These are phyloP conservation scores for Drosophila monieri DNA, from an alignment of 2,888 invertebrate genomes.

Conservation along the genomic window DNA sequence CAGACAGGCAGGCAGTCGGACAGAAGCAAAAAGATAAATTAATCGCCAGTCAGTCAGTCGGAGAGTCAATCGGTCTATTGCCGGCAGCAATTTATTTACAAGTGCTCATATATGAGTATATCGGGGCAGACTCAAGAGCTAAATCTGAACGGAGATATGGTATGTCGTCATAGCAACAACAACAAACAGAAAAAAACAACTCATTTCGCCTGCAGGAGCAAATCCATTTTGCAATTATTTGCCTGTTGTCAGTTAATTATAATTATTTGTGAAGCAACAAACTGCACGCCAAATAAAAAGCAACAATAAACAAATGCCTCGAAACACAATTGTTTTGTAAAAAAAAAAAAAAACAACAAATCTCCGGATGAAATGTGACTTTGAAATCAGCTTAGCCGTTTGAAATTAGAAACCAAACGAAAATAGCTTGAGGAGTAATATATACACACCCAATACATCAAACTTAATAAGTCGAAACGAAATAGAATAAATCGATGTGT, in stretches of 20 bases:
- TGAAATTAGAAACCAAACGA: conserved; percentile 40
- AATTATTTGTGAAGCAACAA: conserved; percentile 52
- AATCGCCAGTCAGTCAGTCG: conserved; percentile 38
- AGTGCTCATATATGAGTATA: conserved; percentile 32
- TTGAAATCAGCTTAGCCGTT: conserved; percentile 48
- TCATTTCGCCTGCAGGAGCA: conserved; percentile 72
- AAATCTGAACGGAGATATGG: neutral
- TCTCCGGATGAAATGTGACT: conserved; percentile 38
- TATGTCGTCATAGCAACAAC: conserved; percentile 65
- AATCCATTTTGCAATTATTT: conserved; percentile 71
- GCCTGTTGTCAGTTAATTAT: conserved; percentile 61
- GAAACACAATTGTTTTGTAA: conserved; percentile 46
- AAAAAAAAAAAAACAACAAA: conserved; percentile 27
- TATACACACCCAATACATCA: conserved; percentile 31
- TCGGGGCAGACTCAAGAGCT: conserved; percentile 23
- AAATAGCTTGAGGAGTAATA: conserved; percentile 27
- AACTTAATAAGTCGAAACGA: conserved; percentile 25
- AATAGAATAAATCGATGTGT: conserved; percentile 23
- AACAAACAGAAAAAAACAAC: conserved; percentile 19
- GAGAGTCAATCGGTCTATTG: conserved; percentile 38
- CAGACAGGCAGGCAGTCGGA: conserved; percentile 22
- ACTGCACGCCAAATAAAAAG: conserved; percentile 16
- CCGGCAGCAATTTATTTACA: conserved; percentile 51
- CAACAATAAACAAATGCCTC: conserved; percentile 23
- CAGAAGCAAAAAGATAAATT: conserved; percentile 59